These are phyloP conservation scores for Myotis davidii DNA, from an alignment of 2,113 vertebrate genomes.

Conservation along the genomic window DNA sequence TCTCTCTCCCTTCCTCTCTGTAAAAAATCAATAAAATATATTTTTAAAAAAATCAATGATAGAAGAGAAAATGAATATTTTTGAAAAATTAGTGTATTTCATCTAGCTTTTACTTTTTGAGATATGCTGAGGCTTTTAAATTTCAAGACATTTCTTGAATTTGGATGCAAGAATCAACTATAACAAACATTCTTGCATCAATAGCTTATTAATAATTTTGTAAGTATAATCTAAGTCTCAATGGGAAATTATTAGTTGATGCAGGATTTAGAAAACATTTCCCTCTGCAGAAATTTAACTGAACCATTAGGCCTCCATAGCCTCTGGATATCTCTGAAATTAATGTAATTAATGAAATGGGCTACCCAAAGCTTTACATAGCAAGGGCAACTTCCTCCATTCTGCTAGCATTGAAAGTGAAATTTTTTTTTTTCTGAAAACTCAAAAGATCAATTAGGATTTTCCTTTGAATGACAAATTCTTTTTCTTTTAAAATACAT, in stretches of 20 bases:
- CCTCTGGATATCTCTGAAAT: constrained; percentile 17
- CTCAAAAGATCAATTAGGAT: not conserved
- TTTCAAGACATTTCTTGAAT: constrained; percentile 2
- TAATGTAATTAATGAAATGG: not conserved
- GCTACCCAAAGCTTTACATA: not conserved
- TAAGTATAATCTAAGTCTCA: constrained; percentile 4
- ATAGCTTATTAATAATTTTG: constrained; percentile 17
- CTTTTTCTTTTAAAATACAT: not conserved
- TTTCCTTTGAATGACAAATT: constrained; percentile 31
- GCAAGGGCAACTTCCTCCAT: not conserved
- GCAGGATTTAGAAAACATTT: constrained; percentile 15
- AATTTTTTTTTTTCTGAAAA: not conserved
- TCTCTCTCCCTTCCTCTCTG: too few relatives aligned
- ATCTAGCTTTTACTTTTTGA: constrained; percentile 47
- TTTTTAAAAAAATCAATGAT: constrained; percentile 54
- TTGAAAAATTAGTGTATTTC: constrained; percentile 46
- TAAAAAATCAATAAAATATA: too few relatives aligned
- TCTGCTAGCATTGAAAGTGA: not conserved
- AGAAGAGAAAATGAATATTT: not conserved
- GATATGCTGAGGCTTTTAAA: constrained; percentile 10
- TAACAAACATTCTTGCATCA: not conserved
- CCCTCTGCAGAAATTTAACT: not conserved
- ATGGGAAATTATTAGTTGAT: not conserved
- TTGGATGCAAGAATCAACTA: not conserved
- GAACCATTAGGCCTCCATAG: not conserved